Conservation (phyloP, 1,140 invertebrate species). For the Tribolium castaneum region DNA sequence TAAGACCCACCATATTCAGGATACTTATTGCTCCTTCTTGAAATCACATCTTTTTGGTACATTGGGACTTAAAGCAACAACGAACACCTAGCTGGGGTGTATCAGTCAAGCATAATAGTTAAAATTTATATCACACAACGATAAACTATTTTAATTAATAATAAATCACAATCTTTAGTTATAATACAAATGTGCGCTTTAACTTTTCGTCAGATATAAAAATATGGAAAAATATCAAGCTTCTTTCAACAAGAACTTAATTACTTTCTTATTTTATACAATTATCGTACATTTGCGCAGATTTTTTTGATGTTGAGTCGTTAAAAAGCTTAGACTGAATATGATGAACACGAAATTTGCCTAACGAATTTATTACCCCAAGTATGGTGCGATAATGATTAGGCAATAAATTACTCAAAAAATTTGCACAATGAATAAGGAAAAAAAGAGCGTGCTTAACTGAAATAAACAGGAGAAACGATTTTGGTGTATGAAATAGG, state of each 20-base stretch:
- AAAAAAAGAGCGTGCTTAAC: conserved; percentile 38
- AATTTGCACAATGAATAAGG: conserved; percentile 37
- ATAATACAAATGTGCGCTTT: conserved; percentile 32
- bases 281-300: conserved; percentile 24
- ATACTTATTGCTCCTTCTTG: conserved; percentile 15
- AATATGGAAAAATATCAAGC: conserved; percentile 33
- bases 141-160: conserved; percentile 35
- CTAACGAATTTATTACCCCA: conserved; percentile 36
- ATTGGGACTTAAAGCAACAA: conserved; percentile 23
- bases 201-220: conserved; percentile 23
- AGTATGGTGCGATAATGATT: conserved; percentile 35
- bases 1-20: conserved; percentile 27
- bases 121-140: conserved; percentile 36
- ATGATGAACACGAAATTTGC: conserved; percentile 14
- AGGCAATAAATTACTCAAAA: conserved; percentile 46
- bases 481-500: conserved; percentile 14
- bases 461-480: conserved; percentile 8
- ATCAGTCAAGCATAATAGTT: conserved; percentile 22
- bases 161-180: conserved; percentile 27
- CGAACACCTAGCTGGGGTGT: conserved; percentile 1
- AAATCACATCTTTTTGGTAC: conserved; percentile 26
- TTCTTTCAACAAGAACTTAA: conserved; percentile 22
- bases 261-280: conserved; percentile 32
- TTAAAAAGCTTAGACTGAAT: conserved; percentile 27
- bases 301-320: conserved; percentile 15